Conservation (phyloP, 37 sponge, comb jelly and placozoan genomes). For the Halichondria panicea region DNA sequence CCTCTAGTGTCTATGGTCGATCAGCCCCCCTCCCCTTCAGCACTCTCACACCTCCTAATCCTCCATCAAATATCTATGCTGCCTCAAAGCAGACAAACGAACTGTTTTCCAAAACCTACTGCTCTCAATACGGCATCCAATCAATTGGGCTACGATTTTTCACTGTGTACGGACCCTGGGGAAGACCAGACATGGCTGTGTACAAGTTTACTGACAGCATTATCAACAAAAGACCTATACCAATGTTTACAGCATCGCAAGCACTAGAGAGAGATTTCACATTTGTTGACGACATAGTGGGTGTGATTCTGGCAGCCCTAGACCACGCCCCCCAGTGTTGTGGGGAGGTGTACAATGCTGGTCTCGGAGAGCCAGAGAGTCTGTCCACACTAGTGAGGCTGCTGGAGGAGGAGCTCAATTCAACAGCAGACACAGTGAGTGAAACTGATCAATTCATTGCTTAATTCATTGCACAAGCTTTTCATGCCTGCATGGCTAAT, state of each 20-base stretch:
- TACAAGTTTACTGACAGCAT: slow-evolving; percentile 56
- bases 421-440: slow-evolving; percentile 55
- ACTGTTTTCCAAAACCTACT: slow-evolving; percentile 59
- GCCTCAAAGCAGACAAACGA: slow-evolving; percentile 66
- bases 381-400: slow-evolving; percentile 37
- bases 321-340: slow-evolving; percentile 38
- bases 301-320: slow-evolving; percentile 49
- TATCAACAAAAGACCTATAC: not conserved
- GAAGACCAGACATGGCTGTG: slow-evolving; percentile 87
- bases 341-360: slow-evolving; percentile 74
- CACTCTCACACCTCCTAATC: not conserved
- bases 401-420: slow-evolving; percentile 53
- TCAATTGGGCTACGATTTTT: slow-evolving; percentile 66
- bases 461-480: too few relatives aligned
- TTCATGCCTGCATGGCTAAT: too few relatives aligned
- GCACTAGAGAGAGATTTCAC: slow-evolving; percentile 72
- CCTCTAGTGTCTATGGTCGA: slow-evolving; percentile 80
- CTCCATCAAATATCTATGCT: slow-evolving; percentile 77
- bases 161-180: slow-evolving; percentile 89
- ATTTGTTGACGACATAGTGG: slow-evolving; percentile 69
- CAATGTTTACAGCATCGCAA: slow-evolving; percentile 9
- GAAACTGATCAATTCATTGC: not conserved
- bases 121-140: slow-evolving; percentile 25
- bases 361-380: slow-evolving; percentile 46
- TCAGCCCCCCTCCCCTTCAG: slow-evolving; percentile 61